Base-by-base conservation (phyloP, 1,140 invertebrate genomes). In the Phthorimaea operculella region DNA sequence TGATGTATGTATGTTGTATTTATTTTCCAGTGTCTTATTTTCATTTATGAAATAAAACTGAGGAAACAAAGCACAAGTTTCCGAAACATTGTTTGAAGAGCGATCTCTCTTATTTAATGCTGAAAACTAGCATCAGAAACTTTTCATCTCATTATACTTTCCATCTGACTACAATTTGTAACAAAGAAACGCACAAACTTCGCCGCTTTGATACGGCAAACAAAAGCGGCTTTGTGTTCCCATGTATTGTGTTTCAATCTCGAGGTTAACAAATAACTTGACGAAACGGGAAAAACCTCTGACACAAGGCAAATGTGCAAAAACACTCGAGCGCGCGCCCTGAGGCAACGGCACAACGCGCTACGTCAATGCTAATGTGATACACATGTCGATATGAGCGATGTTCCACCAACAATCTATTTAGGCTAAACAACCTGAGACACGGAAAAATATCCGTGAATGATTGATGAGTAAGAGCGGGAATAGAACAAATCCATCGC, bases 371-470 rank as follows among this genome's bases (percentile, higher is more conserved):
- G 66, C 68, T 79, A 76, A 81, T 70, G 68, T 64, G 70, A 75
- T 76, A 75, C 68, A 76, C 68, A 73, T 72, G 76, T 76, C 72
- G 71, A 74, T 74, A 72, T 70, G 65, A 74, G 64, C 63, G 72
- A 76, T 69, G 68, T 64, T 64, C 64, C 64, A 66, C 77, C 72
- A 72, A 82, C 79, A 82, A 81, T 83, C 72, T 83, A 83, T 83
- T 79, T 79, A 79, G 71, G 67, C 76, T 81, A 80, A 85, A 85
- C 73, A 85, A 83, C 74, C 75, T 74, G 73, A 80, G 76, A 85
- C 81, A 83, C 66, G 79, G 78, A 85, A 83, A 83, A 85, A 85
- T 85, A 85, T 81, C 73, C 78, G 75, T 69, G 67, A 77, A 83
- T 85, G 82, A 85, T 85, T 82, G 82, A 85, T 85, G 82, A 83